Conservation (phyloP, 2,113 vertebrate species). For the Trematocara stigmaticum region DNA sequence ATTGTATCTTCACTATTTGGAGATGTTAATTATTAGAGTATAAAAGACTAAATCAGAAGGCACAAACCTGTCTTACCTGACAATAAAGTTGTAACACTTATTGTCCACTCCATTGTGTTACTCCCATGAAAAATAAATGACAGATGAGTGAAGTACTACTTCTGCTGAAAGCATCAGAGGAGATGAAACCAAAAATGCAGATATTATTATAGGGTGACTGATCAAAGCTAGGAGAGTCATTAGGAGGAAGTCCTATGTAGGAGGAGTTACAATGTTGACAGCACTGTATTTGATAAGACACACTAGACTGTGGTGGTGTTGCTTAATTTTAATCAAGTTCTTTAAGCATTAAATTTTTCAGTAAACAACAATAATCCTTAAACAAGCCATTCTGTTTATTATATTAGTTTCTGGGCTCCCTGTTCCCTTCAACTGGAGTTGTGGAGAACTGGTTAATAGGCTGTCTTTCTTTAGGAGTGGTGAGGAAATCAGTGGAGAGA, state of each 20-base stretch:
- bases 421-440: background rate
- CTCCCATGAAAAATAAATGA: background rate
- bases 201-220: background rate
- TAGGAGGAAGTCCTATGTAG: constrained; percentile 5
- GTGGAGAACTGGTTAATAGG: background rate
- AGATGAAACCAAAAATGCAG: background rate
- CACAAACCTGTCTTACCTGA: background rate
- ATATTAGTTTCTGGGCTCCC: background rate
- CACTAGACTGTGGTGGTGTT: background rate
- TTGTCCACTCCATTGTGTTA: background rate
- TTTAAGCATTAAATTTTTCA: background rate
- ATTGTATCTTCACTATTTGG: background rate
- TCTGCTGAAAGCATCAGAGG: background rate
- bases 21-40: background rate
- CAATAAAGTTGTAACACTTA: background rate
- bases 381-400: background rate
- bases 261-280: background rate
- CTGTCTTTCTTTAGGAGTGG: background rate
- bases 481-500: background rate
- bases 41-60: background rate
- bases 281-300: background rate
- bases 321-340: background rate
- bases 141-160: background rate
- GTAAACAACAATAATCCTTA: background rate
- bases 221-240: background rate